These are phyloP conservation scores for Thamnophis sirtalis DNA, from an alignment of 2,113 vertebrate genomes.

Conservation along the genomic window DNA sequence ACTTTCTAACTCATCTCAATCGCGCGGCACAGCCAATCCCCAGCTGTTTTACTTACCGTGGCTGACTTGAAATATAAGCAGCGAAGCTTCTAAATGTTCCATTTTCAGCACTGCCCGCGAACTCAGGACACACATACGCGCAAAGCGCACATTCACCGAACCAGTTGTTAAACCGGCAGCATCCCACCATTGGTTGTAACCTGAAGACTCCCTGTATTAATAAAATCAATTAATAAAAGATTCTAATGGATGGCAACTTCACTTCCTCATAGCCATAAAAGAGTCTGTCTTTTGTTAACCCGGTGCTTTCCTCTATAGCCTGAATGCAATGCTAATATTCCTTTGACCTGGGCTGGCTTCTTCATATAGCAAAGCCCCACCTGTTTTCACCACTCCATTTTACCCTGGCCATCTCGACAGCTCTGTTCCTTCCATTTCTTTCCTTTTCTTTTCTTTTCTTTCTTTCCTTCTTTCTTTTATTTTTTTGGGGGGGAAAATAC, in stretches of 20 bases:
- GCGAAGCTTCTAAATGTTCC: no score
- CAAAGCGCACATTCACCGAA: no score
- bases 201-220: background rate
- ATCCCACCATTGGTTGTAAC: no score
- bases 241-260: background rate
- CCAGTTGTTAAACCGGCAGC: no score
- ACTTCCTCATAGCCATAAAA: background rate
- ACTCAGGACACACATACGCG: no score
- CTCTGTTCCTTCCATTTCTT: background rate
- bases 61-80: no score
- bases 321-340: background rate
- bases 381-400: background rate
- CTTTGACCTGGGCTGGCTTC: background rate
- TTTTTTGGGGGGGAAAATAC: background rate
- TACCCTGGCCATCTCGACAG: background rate
- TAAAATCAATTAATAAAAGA: background rate
- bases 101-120: no score
- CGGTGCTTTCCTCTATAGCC: background rate
- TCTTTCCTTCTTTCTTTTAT: no score
- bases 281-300: background rate
- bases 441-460: background rate
- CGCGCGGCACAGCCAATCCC: no score
- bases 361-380: background rate
- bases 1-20: no score
- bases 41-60: no score